Evolutionary conservation across 2,113 vertebrate species (phyloP).

Genomic region (Aptenodytes patagonicus): DNA sequence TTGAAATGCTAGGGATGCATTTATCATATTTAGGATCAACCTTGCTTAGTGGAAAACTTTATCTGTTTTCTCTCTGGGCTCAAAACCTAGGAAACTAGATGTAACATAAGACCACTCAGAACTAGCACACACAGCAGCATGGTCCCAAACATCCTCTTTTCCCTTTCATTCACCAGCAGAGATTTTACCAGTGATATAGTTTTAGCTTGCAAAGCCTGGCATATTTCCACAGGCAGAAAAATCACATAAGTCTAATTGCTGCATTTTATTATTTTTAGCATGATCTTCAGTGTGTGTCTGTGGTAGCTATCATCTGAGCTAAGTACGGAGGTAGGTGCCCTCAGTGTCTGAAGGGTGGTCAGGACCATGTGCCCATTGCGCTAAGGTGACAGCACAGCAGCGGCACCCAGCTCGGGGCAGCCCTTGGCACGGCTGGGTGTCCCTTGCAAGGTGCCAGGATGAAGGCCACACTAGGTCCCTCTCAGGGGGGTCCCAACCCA

Average conservation of each 20-base stretch:
- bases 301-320: neutral
- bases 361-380: accelerated
- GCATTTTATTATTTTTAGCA: neutral
- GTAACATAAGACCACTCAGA: neutral
- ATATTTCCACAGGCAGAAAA: neutral
- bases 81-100: neutral
- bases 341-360: neutral
- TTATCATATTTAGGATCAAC: neutral
- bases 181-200: neutral
- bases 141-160: neutral
- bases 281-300: neutral
- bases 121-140: neutral
- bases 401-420: neutral
- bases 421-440: neutral
- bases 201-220: neutral
- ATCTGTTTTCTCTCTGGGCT: neutral
- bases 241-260: neutral
- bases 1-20: neutral
- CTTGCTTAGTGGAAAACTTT: neutral
- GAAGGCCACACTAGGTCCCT: neutral
- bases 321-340: too few relatives aligned
- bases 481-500: neutral
- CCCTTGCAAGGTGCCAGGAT: neutral
- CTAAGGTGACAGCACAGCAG: neutral
- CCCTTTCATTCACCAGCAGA: neutral